These are phyloP conservation scores for Pomatostomus ruficeps DNA, from an alignment of 2,113 vertebrate species.

Conservation along the genomic window DNA sequence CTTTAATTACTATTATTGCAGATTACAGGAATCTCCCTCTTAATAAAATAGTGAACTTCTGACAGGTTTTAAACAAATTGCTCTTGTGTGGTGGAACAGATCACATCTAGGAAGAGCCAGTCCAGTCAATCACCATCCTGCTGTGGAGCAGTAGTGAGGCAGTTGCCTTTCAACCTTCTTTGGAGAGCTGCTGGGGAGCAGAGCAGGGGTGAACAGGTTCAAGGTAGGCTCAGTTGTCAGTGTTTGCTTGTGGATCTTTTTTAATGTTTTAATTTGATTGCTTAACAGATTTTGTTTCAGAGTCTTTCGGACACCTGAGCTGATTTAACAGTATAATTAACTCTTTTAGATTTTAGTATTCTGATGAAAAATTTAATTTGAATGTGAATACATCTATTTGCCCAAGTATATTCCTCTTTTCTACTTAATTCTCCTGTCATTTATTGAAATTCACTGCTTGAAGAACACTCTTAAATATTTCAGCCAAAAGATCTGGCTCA, in stretches of 20 bases:
- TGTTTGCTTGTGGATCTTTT: not conserved
- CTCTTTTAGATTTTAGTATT: not conserved
- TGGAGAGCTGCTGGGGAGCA: not conserved
- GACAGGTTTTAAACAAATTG: not conserved
- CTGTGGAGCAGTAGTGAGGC: not conserved
- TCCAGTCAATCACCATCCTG: not conserved
- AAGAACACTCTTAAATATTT: not conserved
- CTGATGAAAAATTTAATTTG: not conserved
- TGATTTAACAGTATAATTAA: not conserved
- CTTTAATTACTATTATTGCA: not conserved
- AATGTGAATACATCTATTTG: not conserved
- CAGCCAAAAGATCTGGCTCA: not conserved
- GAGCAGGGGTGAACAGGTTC: not conserved
- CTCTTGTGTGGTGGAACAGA: not conserved
- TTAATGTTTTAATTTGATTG: not conserved
- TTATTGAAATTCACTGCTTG: not conserved
- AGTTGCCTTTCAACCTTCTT: not conserved
- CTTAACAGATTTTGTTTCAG: not conserved
- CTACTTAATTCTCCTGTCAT: not conserved
- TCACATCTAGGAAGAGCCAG: not conserved
- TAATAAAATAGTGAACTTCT: not conserved
- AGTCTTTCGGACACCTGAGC: not conserved
- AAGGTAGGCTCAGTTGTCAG: not conserved
- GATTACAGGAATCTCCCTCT: not conserved
- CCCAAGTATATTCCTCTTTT: not conserved